phyloP scores from a whole-genome alignment of 2,797 vertebrate genomes.

The Darevskia mixta region DNA sequence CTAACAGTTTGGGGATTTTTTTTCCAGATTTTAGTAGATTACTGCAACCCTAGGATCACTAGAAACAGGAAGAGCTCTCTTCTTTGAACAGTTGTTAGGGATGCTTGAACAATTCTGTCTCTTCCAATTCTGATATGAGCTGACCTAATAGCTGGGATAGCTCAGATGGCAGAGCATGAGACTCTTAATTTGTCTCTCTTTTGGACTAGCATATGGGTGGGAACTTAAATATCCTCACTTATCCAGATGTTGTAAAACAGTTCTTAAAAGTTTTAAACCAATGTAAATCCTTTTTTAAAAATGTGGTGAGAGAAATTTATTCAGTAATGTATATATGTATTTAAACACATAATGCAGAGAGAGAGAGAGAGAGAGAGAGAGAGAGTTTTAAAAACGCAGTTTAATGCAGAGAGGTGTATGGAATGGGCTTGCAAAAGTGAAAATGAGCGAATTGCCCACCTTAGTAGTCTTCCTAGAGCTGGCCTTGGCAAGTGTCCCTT shows the following conservation, averaged over 20 bases:
- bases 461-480: background rate
- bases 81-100: background rate
- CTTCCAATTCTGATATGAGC: background rate
- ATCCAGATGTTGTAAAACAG: background rate
- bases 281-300: background rate
- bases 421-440: background rate
- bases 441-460: background rate
- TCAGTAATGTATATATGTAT: background rate
- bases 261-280: background rate
- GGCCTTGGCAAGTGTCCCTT: background rate
- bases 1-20: background rate
- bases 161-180: no score
- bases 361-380: no score
- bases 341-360: background rate
- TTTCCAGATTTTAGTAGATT: background rate
- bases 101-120: background rate
- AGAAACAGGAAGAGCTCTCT: background rate
- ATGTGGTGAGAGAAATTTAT: background rate
- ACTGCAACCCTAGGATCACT: background rate
- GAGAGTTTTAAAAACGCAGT: background rate
- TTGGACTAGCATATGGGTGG: background rate
- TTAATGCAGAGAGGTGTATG: background rate
- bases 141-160: background rate
- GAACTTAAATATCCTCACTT: background rate
- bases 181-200: no score